Conservation (phyloP, 2,888 invertebrate genomes). For the Agriopis aurantiaria region DNA sequence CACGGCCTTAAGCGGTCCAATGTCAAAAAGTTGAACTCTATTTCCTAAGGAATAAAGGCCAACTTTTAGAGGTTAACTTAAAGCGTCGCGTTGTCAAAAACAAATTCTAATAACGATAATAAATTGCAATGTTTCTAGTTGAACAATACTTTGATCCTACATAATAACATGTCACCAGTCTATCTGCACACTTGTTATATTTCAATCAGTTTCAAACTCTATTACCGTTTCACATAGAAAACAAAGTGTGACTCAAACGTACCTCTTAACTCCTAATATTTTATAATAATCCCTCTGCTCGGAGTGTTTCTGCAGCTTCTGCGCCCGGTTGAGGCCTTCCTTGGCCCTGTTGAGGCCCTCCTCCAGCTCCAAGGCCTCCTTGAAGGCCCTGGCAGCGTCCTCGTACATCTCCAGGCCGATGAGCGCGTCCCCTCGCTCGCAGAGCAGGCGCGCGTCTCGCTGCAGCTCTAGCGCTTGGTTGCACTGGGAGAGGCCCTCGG, state of each 20-base stretch:
- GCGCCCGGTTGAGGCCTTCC: constrained; percentile 95
- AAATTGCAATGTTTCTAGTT: too few species aligned
- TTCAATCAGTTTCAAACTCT: too few species aligned
- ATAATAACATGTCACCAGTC: too few species aligned
- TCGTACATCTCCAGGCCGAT: constrained; percentile 96
- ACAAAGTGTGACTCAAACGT: not conserved
- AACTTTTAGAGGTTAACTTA: too few species aligned
- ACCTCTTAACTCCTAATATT: constrained; percentile 95
- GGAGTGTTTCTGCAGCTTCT: constrained; percentile 96
- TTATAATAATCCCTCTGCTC: constrained; percentile 99
- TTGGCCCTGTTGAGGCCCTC: constrained; percentile 92
- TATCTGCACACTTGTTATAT: too few species aligned
- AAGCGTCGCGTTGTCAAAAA: too few species aligned
- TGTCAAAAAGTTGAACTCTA: too few species aligned
- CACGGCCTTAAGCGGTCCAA: too few species aligned
- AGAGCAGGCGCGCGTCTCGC: constrained; percentile 92
- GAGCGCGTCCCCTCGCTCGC: constrained; percentile 97
- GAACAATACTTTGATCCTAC: too few species aligned
- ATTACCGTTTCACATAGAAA: too few species aligned
- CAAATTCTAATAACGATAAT: too few species aligned
- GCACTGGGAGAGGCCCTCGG: constrained; percentile 92
- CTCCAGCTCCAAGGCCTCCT: constrained; percentile 94
- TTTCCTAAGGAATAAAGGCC: too few species aligned
- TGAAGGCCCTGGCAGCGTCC: constrained; percentile 95
- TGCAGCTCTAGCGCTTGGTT: constrained; percentile 91